Evolutionary conservation across 2,888 invertebrate species (phyloP).

Genomic region (Drosophila borborema): DNA sequence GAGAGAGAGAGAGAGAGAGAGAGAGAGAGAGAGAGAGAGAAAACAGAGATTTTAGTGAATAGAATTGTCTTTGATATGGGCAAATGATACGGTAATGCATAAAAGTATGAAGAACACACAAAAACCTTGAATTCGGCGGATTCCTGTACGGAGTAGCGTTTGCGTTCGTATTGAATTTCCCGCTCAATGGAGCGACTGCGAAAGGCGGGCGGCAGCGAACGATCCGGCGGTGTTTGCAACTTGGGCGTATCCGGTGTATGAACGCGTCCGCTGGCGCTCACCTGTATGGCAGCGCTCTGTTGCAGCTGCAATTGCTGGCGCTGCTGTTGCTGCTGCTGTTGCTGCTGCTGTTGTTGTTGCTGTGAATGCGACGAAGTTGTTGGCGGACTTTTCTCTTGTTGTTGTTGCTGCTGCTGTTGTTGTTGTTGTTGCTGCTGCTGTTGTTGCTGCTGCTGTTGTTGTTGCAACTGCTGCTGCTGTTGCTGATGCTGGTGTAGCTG

Average conservation of each 20-base stretch:
- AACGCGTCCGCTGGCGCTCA: slow-evolving; percentile 40
- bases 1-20: not conserved
- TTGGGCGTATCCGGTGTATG: slow-evolving; percentile 74
- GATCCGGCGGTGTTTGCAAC: slow-evolving; percentile 81
- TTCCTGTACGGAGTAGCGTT: slow-evolving; percentile 83
- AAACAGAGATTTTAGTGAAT: not conserved
- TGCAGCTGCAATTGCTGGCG: slow-evolving; percentile 66
- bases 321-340: slow-evolving; percentile 74
- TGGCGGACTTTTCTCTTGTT: slow-evolving; percentile 69
- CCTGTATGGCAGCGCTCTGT: slow-evolving; percentile 39
- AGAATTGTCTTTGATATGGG: not conserved
- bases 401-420: slow-evolving; percentile 79
- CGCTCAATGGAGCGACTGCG: slow-evolving; percentile 84
- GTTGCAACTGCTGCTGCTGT: slow-evolving; percentile 83
- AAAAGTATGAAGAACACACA: slow-evolving; percentile 22
- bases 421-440: slow-evolving; percentile 82
- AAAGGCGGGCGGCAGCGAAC: slow-evolving; percentile 83
- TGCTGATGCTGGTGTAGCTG: slow-evolving; percentile 71
- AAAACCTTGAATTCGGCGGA: slow-evolving; percentile 80
- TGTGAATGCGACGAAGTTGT: slow-evolving; percentile 79
- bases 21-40: slow-evolving; percentile 2
- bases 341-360: slow-evolving; percentile 72
- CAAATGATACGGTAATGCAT: not conserved
- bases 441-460: slow-evolving; percentile 67
- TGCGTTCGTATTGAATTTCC: slow-evolving; percentile 82